Evolutionary conservation across 2,888 invertebrate species (phyloP).

Genomic region (Eupeodes luniger): DNA sequence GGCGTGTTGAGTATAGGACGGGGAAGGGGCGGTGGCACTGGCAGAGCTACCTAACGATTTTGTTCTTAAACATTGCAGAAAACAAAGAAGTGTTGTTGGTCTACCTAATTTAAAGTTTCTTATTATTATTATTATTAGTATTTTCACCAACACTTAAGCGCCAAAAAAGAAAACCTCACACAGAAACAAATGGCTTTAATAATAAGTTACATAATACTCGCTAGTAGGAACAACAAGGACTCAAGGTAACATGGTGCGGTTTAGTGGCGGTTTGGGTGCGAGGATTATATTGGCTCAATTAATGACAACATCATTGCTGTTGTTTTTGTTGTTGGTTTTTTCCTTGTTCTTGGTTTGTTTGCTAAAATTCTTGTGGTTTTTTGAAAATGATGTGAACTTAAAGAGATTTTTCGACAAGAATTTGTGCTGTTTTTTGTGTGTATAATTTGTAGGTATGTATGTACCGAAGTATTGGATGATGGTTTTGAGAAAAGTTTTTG

Average conservation of each 20-base stretch:
- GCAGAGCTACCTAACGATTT: neutral
- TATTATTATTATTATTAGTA: constrained; percentile 51
- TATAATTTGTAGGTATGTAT: too few relatives aligned
- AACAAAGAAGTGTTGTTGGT: constrained; percentile 55
- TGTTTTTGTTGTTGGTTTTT: neutral
- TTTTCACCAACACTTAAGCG: neutral
- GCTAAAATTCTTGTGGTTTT: constrained; percentile 18
- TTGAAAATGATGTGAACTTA: neutral
- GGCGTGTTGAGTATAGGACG: neutral
- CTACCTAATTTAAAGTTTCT: constrained; percentile 72
- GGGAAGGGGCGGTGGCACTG: neutral
- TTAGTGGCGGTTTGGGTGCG: constrained; percentile 15
- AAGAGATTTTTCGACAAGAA: constrained; percentile 1
- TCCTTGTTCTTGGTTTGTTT: neutral
- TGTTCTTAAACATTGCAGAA: neutral
- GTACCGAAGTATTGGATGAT: too few relatives aligned
- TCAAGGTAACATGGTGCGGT: constrained; percentile 9
- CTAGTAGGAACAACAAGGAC: neutral
- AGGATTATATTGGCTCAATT: constrained; percentile 34
- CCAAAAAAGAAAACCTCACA: neutral
- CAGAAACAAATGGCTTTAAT: neutral
- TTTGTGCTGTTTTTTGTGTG: too few relatives aligned
- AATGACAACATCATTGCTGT: constrained; percentile 35
- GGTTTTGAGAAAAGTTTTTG: constrained; percentile 28
- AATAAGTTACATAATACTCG: neutral